A percentile compares a stretch with the other conserved stretches of the same genome.
These are phyloP conservation scores for Pantherophis guttatus DNA, from an alignment of 2,113 vertebrate species.

Conservation along the genomic window DNA sequence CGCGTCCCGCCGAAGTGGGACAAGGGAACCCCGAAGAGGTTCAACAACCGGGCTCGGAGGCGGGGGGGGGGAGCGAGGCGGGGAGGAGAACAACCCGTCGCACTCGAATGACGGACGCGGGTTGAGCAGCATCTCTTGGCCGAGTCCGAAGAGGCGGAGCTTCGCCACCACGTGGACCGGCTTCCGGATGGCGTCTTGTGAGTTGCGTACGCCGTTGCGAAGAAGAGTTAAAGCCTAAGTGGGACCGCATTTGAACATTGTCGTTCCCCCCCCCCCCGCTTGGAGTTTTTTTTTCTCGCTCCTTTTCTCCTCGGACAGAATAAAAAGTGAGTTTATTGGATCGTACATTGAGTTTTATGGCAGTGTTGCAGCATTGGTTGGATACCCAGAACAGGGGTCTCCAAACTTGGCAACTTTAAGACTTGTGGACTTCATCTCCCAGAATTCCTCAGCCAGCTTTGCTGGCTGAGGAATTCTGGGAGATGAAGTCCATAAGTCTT, in stretches of 20 bases:
- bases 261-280: neutral
- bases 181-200: neutral
- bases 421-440: too few species aligned
- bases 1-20: neutral
- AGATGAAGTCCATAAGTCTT: too few species aligned
- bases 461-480: too few species aligned
- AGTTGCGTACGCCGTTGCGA: neutral
- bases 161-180: neutral
- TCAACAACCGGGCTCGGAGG: fast-evolving
- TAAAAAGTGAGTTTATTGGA: neutral
- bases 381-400: neutral
- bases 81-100: neutral
- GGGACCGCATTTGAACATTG: neutral
- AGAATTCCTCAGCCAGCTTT: too few species aligned
- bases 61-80: too few species aligned
- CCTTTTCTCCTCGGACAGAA: neutral
- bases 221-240: neutral
- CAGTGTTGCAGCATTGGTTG: neutral
- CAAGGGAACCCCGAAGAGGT: neutral
- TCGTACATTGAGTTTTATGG: neutral
- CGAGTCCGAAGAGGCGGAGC: neutral
- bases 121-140: neutral
- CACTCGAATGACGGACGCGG: neutral
- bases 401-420: too few species aligned
- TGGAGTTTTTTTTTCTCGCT: neutral